Evolutionary conservation across 2,113 vertebrate genomes (phyloP).

Genomic region (Paedocypris sp.): DNA sequence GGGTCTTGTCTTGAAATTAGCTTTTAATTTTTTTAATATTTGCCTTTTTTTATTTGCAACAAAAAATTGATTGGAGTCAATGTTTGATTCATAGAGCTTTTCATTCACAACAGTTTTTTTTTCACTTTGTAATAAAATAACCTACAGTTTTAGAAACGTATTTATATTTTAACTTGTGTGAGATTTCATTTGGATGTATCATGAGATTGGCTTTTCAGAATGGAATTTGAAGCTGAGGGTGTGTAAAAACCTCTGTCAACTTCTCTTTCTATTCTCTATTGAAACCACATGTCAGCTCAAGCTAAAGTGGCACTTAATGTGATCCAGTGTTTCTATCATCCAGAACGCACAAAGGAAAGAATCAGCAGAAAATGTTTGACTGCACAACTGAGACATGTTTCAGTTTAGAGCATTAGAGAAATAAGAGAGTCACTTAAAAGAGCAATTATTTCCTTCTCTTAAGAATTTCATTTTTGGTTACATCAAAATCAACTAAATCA

Average conservation of each 20-base stretch:
- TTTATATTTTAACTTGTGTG: no score
- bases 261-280: slow-evolving; percentile 54
- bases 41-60: no score
- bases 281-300: slow-evolving; percentile 61
- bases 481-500: slow-evolving; percentile 39
- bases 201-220: no score
- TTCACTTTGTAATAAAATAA: no score
- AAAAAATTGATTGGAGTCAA: no score
- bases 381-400: slow-evolving; percentile 4
- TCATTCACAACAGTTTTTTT: no score
- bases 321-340: slow-evolving; percentile 39
- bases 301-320: slow-evolving; percentile 48
- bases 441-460: slow-evolving; percentile 17
- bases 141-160: no score
- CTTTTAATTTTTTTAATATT: no score
- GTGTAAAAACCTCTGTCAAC: slow-evolving; percentile 62
- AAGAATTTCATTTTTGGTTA: slow-evolving; percentile 24
- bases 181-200: no score
- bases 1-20: no score
- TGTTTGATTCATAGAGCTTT: no score
- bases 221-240: slow-evolving; percentile 63
- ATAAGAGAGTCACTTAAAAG: slow-evolving; percentile 31
- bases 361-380: slow-evolving; percentile 37
- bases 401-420: slow-evolving; percentile 30
- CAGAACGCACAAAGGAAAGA: slow-evolving; percentile 35